These are phyloP conservation scores for Anas bahamensis DNA, from an alignment of 2,797 vertebrate genomes.

Conservation along the genomic window DNA sequence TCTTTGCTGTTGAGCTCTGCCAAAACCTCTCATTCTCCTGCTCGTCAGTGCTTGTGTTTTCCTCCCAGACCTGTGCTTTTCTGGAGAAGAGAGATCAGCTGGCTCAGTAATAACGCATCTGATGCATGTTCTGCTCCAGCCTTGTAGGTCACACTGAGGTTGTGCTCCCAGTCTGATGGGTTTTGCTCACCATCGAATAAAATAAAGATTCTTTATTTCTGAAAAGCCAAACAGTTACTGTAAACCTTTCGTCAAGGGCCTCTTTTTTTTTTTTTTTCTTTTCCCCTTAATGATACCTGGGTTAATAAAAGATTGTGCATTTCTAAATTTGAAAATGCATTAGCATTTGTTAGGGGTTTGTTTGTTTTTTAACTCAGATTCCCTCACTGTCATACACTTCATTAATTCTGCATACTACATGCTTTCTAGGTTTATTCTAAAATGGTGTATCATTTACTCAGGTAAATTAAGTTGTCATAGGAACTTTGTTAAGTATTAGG, in stretches of 20 bases:
- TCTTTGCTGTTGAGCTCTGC: background rate
- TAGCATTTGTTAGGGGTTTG: background rate
- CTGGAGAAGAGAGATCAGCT: background rate
- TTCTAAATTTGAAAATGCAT: background rate
- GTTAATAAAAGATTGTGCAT: background rate
- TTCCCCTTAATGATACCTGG: background rate
- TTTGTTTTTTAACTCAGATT: background rate
- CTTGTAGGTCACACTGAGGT: background rate
- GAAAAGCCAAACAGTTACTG: background rate
- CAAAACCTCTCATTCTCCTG: background rate
- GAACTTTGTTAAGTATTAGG: slow-evolving; percentile 10
- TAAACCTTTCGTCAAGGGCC: background rate
- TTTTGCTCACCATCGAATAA: background rate
- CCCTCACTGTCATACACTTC: background rate
- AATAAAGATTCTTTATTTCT: background rate
- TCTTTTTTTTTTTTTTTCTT: background rate
- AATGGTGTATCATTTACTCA: slow-evolving; percentile 41
- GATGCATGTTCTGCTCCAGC: background rate
- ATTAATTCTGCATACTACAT: slow-evolving; percentile 5
- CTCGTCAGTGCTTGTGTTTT: background rate
- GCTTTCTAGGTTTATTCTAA: slow-evolving; percentile 21
- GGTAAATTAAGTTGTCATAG: slow-evolving; percentile 33
- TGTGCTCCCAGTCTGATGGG: background rate
- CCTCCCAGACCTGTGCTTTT: background rate
- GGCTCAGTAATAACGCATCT: background rate